Conservation (phyloP, 2,888 invertebrate species). For the Tethea ocularis region DNA sequence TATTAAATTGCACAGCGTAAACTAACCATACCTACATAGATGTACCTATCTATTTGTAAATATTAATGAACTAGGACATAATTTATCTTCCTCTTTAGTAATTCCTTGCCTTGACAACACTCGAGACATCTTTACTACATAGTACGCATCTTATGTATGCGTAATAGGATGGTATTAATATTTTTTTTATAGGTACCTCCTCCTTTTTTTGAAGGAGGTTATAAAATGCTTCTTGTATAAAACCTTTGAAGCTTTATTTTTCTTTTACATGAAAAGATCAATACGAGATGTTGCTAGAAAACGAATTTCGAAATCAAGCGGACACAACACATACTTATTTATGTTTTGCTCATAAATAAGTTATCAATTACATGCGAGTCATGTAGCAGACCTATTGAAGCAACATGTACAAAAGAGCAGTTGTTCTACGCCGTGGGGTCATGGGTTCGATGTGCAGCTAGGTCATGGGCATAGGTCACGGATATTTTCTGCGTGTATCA, state of each 20-base stretch:
- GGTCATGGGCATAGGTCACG: slow-evolving; percentile 9
- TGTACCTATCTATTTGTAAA: slow-evolving; percentile 26
- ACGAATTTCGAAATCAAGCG: too few species aligned
- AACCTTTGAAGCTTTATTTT: too few species aligned
- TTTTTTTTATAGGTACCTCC: slow-evolving; percentile 36
- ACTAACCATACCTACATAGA: slow-evolving; percentile 9
- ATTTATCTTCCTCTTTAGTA: slow-evolving; percentile 36
- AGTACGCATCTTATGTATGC: slow-evolving; percentile 39
- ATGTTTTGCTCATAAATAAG: background rate
- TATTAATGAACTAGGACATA: slow-evolving; percentile 24
- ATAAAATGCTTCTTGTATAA: too few species aligned
- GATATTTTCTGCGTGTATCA: slow-evolving; percentile 29
- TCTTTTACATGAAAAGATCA: too few species aligned
- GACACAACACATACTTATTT: background rate
- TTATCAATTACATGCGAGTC: slow-evolving; percentile 22
- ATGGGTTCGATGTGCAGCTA: slow-evolving; percentile 4
- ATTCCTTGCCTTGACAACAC: slow-evolving; percentile 42
- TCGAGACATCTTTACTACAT: slow-evolving; percentile 40
- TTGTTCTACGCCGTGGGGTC: background rate
- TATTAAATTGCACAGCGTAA: slow-evolving; percentile 10
- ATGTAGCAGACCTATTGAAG: slow-evolving; percentile 9
- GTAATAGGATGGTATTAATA: slow-evolving; percentile 50
- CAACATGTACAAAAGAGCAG: background rate
- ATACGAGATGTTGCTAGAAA: too few species aligned
- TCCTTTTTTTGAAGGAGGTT: too few species aligned